Evolutionary conservation across 2,888 invertebrate genomes (phyloP).

Genomic region (Schizotus pectinicornis): DNA sequence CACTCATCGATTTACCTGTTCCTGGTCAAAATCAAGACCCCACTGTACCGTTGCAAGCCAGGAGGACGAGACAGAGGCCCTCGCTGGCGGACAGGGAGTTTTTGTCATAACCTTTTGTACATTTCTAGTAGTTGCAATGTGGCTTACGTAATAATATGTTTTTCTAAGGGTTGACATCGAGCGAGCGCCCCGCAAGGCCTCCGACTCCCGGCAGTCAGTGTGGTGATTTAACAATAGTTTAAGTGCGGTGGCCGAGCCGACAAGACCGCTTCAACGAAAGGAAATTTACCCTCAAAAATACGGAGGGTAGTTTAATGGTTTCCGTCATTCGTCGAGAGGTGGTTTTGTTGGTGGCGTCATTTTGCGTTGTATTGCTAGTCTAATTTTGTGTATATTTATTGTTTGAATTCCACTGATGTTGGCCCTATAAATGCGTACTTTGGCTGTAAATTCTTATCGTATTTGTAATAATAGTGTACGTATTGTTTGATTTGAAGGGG

Average conservation of each 20-base stretch:
- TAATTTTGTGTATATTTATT: constrained; percentile 29
- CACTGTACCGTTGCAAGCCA: constrained; percentile 62
- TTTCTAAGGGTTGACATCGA: constrained; percentile 16
- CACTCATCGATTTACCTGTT: constrained; percentile 67
- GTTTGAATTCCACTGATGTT: constrained; percentile 21
- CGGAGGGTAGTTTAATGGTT: too few relatives aligned
- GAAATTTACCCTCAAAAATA: too few relatives aligned
- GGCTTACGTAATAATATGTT: constrained; percentile 26
- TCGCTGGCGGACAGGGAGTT: constrained; percentile 64
- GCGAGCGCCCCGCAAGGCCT: not conserved
- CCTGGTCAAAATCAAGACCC: constrained; percentile 63
- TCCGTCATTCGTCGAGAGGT: too few relatives aligned
- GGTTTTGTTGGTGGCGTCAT: not conserved
- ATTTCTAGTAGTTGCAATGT: constrained; percentile 20
- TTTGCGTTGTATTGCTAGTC: constrained; percentile 26
- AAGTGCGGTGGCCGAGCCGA: too few relatives aligned
- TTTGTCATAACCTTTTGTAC: constrained; percentile 59
- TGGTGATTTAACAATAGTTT: too few relatives aligned
- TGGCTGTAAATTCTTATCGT: constrained; percentile 30
- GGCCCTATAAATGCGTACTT: constrained; percentile 25
- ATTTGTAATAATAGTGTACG: constrained; percentile 28
- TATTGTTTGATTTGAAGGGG: constrained; percentile 8
- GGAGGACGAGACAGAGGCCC: constrained; percentile 59
- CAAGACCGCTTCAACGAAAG: too few relatives aligned
- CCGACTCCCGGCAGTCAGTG: too few relatives aligned